Evolutionary conservation across 1,140 invertebrate genomes (phyloP).

Genomic region (Hirudo medicinalis): DNA sequence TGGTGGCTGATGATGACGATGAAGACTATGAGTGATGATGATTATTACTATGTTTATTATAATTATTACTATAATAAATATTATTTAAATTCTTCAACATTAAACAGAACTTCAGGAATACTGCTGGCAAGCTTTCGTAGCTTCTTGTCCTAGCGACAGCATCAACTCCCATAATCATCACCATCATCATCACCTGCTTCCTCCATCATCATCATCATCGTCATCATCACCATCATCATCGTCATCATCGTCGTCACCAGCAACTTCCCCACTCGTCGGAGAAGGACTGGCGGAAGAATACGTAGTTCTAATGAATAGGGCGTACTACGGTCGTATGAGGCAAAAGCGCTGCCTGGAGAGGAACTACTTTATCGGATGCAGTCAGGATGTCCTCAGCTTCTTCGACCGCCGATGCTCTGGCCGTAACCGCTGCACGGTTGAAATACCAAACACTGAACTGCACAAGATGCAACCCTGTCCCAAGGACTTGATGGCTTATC

Average conservation of each 20-base stretch:
- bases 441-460: background rate
- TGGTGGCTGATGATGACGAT: too few species aligned
- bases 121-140: too few species aligned
- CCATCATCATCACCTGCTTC: slow-evolving; percentile 10
- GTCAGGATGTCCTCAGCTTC: background rate
- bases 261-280: slow-evolving; percentile 3
- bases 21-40: too few species aligned
- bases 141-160: too few species aligned
- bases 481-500: slow-evolving; percentile 1
- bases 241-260: background rate
- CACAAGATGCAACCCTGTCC: background rate
- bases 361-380: slow-evolving; percentile 4
- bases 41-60: too few species aligned
- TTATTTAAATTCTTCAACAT: too few species aligned
- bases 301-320: too few species aligned
- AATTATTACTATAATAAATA: too few species aligned
- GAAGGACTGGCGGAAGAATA: too few species aligned
- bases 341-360: too few species aligned
- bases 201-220: slow-evolving; percentile 21
- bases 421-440: background rate
- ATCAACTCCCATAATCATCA: background rate
- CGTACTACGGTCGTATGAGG: too few species aligned
- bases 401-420: background rate
- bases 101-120: too few species aligned
- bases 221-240: slow-evolving; percentile 24